Evolutionary conservation across 2,888 invertebrate genomes (phyloP), one percentile per base, ranked within the genome.

Genomic region (Embidobia sp.): DNA sequence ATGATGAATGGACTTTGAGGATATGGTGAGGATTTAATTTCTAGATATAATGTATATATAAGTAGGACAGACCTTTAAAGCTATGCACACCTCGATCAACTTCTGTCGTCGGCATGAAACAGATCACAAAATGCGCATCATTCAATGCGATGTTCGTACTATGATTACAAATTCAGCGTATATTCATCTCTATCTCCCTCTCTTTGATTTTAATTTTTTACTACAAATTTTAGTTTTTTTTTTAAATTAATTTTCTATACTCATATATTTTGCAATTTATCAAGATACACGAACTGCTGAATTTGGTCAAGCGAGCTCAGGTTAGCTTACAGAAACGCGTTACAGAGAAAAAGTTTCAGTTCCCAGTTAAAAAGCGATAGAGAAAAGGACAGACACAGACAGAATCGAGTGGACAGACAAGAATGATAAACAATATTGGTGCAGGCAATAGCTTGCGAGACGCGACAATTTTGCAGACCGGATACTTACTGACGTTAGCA

Each of bases 51-150:
- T 63, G 69, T 70, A 80, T 44, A 70, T 51, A 57, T 76, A 77
- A 77, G 72, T 83, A 85, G 82, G 87, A 91, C 92, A 92, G 94
- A 96, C 96, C 96, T 96, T 96, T 90, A 96, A 94, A 89, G 95
- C 95, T 93, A 96, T 95, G 95, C 96, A 96, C 93, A 96, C 95
- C 93, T 96, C 96, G 93, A 95, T 93, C 93, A 96, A 95, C 95
- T 96, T 96, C 96, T 95, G 95, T 92, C 83, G 88, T 91, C 90
- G 91, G 92, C 92, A 92, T 92, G 92, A 91, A 92, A 91, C 90
- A 90, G 87, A 92, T 90, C 87, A 91, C 87, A 91, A 89, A 90
- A 90, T 90, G 90, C 90, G 86, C 85, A 86, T 89, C 87, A 88
- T 87, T 87, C 85, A 85, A 84, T 85, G 81, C n/a, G 82, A 83